Evolutionary conservation across 2,797 vertebrate species (phyloP).

Genomic region (Danionella dracula): DNA sequence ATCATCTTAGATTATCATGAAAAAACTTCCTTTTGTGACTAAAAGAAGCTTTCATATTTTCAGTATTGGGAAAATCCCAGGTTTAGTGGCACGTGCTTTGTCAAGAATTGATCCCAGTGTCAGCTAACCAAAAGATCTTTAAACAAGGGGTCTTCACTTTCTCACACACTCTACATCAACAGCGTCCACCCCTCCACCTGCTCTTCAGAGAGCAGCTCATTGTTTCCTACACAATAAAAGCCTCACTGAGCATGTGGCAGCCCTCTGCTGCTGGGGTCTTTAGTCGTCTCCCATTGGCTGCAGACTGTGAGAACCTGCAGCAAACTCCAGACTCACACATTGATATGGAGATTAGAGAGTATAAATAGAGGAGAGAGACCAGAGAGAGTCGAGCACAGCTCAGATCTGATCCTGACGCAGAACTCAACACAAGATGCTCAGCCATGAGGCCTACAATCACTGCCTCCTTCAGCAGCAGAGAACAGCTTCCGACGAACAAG

Average conservation of each 20-base stretch:
- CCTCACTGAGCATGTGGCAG: constrained; percentile 74
- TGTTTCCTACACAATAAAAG: constrained; percentile 66
- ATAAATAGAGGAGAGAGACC: constrained; percentile 75
- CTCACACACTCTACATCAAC: constrained; percentile 3
- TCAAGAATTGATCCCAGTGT: constrained; percentile 15
- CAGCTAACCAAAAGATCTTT: constrained; percentile 11
- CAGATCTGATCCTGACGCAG: constrained; percentile 52
- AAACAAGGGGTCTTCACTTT: neutral
- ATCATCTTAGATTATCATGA: too few species aligned
- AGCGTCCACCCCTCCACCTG: constrained; percentile 67
- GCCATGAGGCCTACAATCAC: constrained; percentile 69
- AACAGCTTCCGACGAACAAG: constrained; percentile 64
- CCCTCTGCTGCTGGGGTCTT: constrained; percentile 47
- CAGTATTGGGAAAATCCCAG: neutral
- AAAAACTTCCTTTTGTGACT: too few species aligned
- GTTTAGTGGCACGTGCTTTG: constrained; percentile 9
- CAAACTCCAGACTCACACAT: constrained; percentile 80
- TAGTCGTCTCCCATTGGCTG: constrained; percentile 76
- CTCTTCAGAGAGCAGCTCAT: constrained; percentile 66
- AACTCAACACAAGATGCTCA: constrained; percentile 47
- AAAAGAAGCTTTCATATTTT: neutral
- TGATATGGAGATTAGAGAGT: constrained; percentile 72
- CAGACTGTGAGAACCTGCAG: constrained; percentile 89
- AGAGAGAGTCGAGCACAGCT: constrained; percentile 50
- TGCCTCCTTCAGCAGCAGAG: constrained; percentile 57